A percentile compares a stretch with the other conserved stretches of the same genome.
Evolutionary conservation across 2,797 vertebrate species (phyloP).

Genomic region (Gobio occitaniae): DNA sequence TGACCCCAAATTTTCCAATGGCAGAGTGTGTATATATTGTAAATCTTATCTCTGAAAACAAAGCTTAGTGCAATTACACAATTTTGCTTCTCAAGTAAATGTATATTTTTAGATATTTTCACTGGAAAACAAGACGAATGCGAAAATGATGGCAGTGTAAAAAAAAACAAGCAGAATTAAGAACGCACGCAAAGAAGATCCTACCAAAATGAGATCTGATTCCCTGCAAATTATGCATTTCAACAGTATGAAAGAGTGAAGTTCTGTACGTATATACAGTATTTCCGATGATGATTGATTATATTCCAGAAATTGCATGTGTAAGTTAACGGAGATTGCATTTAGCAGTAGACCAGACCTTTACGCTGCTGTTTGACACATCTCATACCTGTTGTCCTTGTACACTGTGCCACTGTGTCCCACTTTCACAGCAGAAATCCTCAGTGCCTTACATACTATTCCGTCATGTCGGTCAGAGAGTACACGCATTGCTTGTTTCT

Average conservation of each 20-base stretch:
- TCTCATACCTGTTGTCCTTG: slow-evolving; percentile 32
- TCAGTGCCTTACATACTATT: slow-evolving; percentile 20
- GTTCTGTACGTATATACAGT: neutral
- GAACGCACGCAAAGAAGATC: neutral
- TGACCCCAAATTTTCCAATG: neutral
- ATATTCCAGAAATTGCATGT: neutral
- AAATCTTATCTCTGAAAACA: neutral
- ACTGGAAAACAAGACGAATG: neutral
- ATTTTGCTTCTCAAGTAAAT: neutral
- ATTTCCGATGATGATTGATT: neutral
- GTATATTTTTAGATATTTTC: neutral
- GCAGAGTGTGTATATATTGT: neutral
- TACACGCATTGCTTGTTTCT: slow-evolving; percentile 11
- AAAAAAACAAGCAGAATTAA: neutral
- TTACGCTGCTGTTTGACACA: slow-evolving; percentile 11
- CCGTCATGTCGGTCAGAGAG: slow-evolving; percentile 44
- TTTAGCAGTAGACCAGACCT: neutral
- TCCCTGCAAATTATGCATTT: neutral
- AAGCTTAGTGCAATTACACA: neutral
- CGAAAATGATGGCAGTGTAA: neutral
- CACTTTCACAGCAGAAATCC: slow-evolving; percentile 33
- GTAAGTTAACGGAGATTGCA: neutral
- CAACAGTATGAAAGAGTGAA: neutral
- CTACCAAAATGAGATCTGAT: neutral
- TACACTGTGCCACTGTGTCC: slow-evolving; percentile 19